Base-by-base conservation (phyloP, 2,888 invertebrate species). In the Chrysolina oricalcia region DNA sequence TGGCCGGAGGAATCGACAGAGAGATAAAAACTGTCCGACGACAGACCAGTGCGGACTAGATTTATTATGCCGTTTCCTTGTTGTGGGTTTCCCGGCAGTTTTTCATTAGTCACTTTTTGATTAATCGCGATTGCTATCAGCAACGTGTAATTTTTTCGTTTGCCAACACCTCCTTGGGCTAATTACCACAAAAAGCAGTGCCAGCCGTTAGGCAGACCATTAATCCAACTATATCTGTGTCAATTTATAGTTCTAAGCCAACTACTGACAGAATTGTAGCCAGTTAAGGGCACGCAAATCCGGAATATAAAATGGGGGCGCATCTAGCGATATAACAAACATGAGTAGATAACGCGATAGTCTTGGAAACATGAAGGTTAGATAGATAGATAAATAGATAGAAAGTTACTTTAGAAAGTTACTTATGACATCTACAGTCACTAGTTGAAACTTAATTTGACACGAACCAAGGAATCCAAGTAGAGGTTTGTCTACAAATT, bases 161-260 rank as follows among this genome's bases (percentile, higher is more conserved):
- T 53, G 74, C 70, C 73, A 74, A 76, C 77, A 79, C 75, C 77
- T 75, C 66, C 64, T 46, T 53, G 56, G 40, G 48, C 75, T 79
- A 79, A 79, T 79, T 79, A 75, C 72, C 70, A 74, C 73, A 75
- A 75, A 77, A 79, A 71, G 70, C 69, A 74, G 77, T 62, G 76
- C 72, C 74, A 46, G 62, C 73, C 73, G 73, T 75, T 74, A 62
- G 63, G 72, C n/a, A 64, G 75, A 23, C 71, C 75, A 78, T 80
- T 76, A 80, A 80, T 80, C 40, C 76, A 63, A 59, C 79, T 70
- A 78, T 80, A 78, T 80, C 79, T 80, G 80, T 80, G 78, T 76
- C 78, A 78, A 80, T 80, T 80, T 80, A 77, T 78, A 78, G 77
- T 76, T 75, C 75, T 66, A 66, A 53, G 77, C 69, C 79, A 73